Evolutionary conservation across 2,888 invertebrate species (phyloP).

Genomic region (Zaprionus lineosus): DNA sequence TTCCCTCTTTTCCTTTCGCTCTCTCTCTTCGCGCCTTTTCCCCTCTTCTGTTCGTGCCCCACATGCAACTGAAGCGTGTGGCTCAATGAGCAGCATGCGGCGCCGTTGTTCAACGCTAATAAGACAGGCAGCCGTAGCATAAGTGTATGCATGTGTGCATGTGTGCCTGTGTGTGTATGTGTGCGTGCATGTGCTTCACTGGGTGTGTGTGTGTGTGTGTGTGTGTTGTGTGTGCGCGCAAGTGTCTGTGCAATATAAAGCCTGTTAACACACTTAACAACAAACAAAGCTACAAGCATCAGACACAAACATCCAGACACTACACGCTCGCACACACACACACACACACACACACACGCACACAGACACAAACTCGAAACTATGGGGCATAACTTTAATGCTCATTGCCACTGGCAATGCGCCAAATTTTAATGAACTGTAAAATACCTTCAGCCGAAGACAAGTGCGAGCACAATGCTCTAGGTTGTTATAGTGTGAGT

Average conservation of each 20-base stretch:
- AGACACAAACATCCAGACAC: conserved; percentile 44
- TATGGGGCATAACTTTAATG: conserved; percentile 69
- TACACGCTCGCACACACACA: too few relatives aligned
- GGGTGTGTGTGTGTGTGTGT: conserved; percentile 7
- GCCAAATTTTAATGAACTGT: conserved; percentile 77
- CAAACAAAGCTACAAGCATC: conserved; percentile 61
- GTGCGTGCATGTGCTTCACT: conserved; percentile 16
- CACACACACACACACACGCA: too few relatives aligned
- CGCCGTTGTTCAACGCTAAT: conserved; percentile 61
- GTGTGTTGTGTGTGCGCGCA: conserved; percentile 11
- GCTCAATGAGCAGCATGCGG: conserved; percentile 49
- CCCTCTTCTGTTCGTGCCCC: neutral
- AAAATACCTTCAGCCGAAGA: conserved; percentile 37
- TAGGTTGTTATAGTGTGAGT: too few relatives aligned
- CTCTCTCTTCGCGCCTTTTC: too few relatives aligned
- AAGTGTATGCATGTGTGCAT: conserved; percentile 18
- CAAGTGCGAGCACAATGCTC: too few relatives aligned
- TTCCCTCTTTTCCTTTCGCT: neutral
- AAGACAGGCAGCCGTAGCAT: conserved; percentile 48
- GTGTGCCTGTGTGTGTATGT: conserved; percentile 5
- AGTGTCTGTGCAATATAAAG: conserved; percentile 67
- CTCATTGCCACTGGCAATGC: conserved; percentile 68
- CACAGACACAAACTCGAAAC: conserved; percentile 47
- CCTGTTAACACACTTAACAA: conserved; percentile 78
- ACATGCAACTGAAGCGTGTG: conserved; percentile 48